phyloP scores from a whole-genome alignment of 2,797 vertebrate genomes.

The Natrix natrix region DNA sequence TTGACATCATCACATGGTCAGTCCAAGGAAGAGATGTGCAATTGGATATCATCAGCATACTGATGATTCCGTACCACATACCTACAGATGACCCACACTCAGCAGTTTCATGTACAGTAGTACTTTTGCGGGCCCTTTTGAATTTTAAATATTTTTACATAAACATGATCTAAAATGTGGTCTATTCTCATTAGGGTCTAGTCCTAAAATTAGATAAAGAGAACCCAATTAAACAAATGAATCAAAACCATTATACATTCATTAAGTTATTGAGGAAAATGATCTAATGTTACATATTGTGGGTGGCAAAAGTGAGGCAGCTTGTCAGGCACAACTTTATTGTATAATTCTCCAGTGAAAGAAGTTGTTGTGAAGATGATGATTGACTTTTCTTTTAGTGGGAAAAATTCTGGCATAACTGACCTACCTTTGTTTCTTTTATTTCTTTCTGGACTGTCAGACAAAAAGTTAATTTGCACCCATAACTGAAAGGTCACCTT shows the following conservation, averaged over 20 bases:
- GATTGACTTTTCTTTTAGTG: background rate
- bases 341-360: background rate
- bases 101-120: background rate
- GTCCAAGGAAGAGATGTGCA: background rate
- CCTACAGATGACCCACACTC: background rate
- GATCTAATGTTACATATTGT: background rate
- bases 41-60: background rate
- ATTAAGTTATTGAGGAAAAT: background rate
- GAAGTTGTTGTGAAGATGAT: background rate
- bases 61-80: background rate
- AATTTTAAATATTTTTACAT: background rate
- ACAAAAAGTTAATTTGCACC: background rate
- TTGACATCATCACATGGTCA: background rate
- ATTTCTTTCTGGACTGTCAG: background rate
- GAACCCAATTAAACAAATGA: background rate
- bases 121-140: background rate
- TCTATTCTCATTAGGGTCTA: background rate
- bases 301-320: background rate
- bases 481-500: background rate
- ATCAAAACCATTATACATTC: background rate
- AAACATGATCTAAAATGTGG: background rate
- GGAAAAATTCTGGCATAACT: background rate
- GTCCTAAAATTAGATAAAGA: background rate
- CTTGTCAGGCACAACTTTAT: background rate
- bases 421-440: background rate